Percentiles rank a stretch among this genome's conserved stretches.
Evolutionary conservation across 1,140 invertebrate species (phyloP).

Genomic region (Nephila pilipes): DNA sequence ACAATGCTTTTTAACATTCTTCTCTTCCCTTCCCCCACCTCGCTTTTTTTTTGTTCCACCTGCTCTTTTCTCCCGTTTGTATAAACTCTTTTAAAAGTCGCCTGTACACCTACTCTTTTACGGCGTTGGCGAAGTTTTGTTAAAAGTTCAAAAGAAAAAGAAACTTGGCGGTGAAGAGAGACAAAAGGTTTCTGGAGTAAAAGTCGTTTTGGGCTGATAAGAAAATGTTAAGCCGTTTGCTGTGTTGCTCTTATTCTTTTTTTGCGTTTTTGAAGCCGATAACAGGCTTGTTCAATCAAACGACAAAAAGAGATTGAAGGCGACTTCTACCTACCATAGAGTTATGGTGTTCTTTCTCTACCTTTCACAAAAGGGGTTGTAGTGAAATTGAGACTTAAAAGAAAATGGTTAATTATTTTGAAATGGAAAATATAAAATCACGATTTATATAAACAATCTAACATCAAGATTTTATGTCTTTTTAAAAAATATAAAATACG

Average conservation of each 20-base stretch:
- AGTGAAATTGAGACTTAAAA: slow-evolving; percentile 44
- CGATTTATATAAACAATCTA: too few relatives aligned
- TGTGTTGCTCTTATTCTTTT: slow-evolving; percentile 57
- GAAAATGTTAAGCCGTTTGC: slow-evolving; percentile 76
- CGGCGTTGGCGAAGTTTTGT: slow-evolving; percentile 44
- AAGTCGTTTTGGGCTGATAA: slow-evolving; percentile 73
- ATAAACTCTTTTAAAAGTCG: slow-evolving; percentile 66
- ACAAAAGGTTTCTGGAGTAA: slow-evolving; percentile 58
- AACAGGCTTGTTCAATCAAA: slow-evolving; percentile 76
- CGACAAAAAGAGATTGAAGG: slow-evolving; percentile 75
- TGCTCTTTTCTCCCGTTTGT: slow-evolving; percentile 30
- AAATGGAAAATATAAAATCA: too few relatives aligned
- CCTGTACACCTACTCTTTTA: slow-evolving; percentile 25
- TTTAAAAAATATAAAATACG: too few relatives aligned
- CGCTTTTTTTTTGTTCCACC: slow-evolving; percentile 6
- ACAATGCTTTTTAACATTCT: slow-evolving; percentile 74
- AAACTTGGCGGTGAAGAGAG: slow-evolving; percentile 44
- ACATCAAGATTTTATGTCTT: too few relatives aligned
- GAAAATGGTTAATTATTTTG: slow-evolving; percentile 6
- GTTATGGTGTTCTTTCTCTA: slow-evolving; percentile 39
- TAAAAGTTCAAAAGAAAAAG: slow-evolving; percentile 70
- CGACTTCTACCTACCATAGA: slow-evolving; percentile 57
- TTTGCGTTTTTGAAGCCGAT: slow-evolving; percentile 66
- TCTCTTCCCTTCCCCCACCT: not conserved
- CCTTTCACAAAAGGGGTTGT: slow-evolving; percentile 48